Evolutionary conservation across 2,888 invertebrate species (phyloP).

Genomic region (Prostheceraeus crozeri): DNA sequence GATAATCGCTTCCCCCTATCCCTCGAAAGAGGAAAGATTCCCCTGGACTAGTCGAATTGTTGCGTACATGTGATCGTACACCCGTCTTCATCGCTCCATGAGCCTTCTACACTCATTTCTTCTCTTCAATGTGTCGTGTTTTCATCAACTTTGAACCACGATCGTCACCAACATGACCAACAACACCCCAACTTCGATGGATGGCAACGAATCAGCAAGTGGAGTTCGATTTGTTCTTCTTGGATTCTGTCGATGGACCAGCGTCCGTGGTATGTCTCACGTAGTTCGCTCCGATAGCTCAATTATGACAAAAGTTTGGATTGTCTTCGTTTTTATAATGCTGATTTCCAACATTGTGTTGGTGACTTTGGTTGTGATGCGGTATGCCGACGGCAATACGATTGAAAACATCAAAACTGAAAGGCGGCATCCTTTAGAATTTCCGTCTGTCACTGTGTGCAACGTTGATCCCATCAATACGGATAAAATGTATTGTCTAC

Average conservation of each 20-base stretch:
- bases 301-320: neutral
- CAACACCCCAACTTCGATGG: no score
- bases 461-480: neutral
- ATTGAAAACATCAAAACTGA: neutral
- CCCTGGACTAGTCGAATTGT: no score
- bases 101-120: no score
- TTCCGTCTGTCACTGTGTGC: neutral
- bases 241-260: neutral
- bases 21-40: no score
- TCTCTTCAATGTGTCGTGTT: no score
- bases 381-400: neutral
- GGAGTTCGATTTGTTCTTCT: no score
- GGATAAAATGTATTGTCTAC: neutral
- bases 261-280: neutral
- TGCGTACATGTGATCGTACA: no score
- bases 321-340: neutral
- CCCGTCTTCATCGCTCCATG: no score
- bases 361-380: neutral
- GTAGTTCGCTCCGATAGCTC: neutral
- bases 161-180: no score
- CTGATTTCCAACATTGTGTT: neutral
- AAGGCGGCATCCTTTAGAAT: neutral
- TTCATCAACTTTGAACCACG: no score
- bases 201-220: no score
- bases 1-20: no score